phyloP scores from a whole-genome alignment of 2,113 vertebrate species.

The Gopherus flavomarginatus region DNA sequence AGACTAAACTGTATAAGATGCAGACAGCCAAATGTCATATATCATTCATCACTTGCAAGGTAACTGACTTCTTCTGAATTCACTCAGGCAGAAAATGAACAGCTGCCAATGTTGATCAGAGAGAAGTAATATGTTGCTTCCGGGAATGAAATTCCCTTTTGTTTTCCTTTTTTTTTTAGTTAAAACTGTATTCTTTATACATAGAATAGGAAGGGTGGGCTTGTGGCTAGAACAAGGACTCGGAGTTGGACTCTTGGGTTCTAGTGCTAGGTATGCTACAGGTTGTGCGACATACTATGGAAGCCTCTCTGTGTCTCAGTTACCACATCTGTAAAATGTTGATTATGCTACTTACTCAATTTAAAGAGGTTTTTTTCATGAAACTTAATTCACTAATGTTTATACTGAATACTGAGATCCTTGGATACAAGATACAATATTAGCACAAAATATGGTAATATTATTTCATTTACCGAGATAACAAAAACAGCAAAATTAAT shows the following conservation, averaged over 20 bases:
- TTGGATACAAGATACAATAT: not conserved
- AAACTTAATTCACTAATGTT: not conserved
- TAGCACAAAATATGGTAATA: not conserved
- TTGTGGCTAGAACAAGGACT: not conserved
- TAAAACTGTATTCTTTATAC: conserved; percentile 43
- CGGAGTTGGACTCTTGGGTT: not conserved
- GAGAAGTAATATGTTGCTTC: conserved; percentile 58
- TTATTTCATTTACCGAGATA: not conserved
- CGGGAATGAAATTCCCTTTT: conserved; percentile 12
- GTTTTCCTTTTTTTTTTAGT: not conserved
- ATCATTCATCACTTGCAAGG: conserved; percentile 83
- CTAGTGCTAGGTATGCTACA: not conserved
- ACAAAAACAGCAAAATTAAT: not conserved
- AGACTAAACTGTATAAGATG: conserved; percentile 70
- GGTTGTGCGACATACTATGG: rapidly evolving
- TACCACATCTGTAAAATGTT: not conserved
- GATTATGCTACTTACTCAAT: not conserved
- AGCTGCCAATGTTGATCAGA: conserved; percentile 83
- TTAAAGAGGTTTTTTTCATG: not conserved
- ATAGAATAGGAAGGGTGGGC: not conserved
- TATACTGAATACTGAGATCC: not conserved
- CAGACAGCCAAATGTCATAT: conserved; percentile 71
- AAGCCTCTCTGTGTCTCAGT: not conserved
- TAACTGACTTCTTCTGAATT: conserved; percentile 82
- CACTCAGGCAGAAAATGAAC: conserved; percentile 91